Evolutionary conservation across 2,113 vertebrate species (phyloP).

Genomic region (Leiothrix lutea): DNA sequence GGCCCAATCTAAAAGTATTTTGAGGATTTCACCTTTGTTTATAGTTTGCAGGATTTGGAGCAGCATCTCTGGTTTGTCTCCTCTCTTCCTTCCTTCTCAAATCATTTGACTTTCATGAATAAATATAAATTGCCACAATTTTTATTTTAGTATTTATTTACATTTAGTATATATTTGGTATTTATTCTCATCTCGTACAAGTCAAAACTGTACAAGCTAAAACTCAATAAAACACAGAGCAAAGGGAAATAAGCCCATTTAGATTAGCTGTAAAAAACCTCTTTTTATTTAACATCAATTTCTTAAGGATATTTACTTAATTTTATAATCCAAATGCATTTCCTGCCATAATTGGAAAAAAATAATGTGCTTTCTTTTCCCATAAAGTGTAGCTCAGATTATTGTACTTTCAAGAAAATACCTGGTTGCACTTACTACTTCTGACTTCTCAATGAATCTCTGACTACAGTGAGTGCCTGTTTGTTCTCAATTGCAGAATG

Average conservation of each 20-base stretch:
- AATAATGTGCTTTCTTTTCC: not conserved
- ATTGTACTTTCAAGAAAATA: not conserved
- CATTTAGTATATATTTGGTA: not conserved
- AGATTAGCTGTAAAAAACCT: not conserved
- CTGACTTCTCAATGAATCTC: not conserved
- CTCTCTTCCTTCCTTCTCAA: not conserved
- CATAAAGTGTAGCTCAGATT: not conserved
- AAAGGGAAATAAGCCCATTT: not conserved
- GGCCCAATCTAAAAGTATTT: not conserved
- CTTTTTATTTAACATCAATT: not conserved
- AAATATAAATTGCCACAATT: not conserved
- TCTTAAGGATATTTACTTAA: not conserved
- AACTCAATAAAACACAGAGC: not conserved
- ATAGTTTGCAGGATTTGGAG: not conserved
- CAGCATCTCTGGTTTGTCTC: not conserved
- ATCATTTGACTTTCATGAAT: not conserved
- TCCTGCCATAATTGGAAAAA: not conserved
- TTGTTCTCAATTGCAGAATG: slow-evolving; percentile 12
- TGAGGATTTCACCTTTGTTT: not conserved
- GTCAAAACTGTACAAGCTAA: not conserved
- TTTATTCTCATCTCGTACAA: not conserved
- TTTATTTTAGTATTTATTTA: not conserved
- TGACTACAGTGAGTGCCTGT: slow-evolving; percentile 1
- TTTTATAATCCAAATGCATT: not conserved
- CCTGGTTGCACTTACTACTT: not conserved